These are phyloP conservation scores for Theocolax elegans DNA, from an alignment of 1,140 invertebrate genomes.

Conservation along the genomic window DNA sequence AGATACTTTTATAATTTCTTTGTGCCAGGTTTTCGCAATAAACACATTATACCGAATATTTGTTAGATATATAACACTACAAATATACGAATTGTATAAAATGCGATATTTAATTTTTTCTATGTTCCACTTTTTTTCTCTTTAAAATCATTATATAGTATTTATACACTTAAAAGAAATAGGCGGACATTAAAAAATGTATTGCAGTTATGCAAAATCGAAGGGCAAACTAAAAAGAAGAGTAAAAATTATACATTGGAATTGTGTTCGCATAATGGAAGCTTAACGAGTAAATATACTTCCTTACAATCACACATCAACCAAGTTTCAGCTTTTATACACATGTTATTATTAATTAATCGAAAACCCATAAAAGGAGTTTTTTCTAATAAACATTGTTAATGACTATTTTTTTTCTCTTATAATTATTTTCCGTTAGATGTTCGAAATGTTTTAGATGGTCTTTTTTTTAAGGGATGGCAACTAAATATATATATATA, in stretches of 20 bases:
- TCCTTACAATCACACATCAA: conserved; percentile 12
- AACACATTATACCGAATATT: conserved; percentile 7
- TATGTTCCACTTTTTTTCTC: background rate
- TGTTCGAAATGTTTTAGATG: conserved; percentile 11
- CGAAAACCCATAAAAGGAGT: background rate
- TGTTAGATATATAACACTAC: no score
- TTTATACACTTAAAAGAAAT: background rate
- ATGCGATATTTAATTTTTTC: no score
- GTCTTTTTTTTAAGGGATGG: conserved; percentile 17
- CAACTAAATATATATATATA: background rate
- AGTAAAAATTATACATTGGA: background rate
- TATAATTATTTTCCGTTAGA: conserved; percentile 20
- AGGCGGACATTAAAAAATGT: background rate
- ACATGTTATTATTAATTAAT: background rate
- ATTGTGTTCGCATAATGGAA: background rate
- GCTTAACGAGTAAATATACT: conserved; percentile 3
- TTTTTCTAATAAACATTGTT: conserved; percentile 29
- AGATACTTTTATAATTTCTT: conserved; percentile 1
- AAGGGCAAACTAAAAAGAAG: conserved; percentile 2
- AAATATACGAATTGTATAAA: no score
- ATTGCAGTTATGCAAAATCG: conserved; percentile 1
- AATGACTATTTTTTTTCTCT: conserved; percentile 36
- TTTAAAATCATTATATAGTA: background rate
- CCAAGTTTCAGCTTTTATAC: background rate
- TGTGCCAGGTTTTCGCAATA: background rate